These are phyloP conservation scores for Chrosomus eos DNA, from an alignment of 2,797 vertebrate genomes.

Conservation along the genomic window DNA sequence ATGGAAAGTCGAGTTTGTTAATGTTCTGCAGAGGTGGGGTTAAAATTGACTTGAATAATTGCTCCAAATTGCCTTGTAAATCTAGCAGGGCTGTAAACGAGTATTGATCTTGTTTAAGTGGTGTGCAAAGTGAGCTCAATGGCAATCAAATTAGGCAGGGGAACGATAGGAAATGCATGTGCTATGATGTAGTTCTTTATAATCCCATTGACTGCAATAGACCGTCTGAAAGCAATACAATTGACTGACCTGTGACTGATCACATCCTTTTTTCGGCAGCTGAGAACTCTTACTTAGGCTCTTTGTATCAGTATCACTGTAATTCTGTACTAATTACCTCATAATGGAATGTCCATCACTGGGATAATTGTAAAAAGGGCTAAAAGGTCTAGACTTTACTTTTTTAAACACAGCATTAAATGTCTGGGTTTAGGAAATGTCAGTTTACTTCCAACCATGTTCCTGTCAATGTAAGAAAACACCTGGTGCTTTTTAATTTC, in stretches of 20 bases:
- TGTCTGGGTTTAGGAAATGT: constrained; percentile 10
- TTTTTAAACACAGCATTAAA: constrained; percentile 21
- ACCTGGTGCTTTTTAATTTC: background rate
- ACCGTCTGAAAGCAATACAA: constrained; percentile 47
- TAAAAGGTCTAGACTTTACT: constrained; percentile 17
- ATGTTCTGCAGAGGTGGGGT: constrained; percentile 15
- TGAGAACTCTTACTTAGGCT: constrained; percentile 6
- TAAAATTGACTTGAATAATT: constrained; percentile 34
- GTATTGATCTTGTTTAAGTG: constrained; percentile 50
- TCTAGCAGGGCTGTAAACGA: constrained; percentile 42
- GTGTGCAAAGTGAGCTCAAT: constrained; percentile 47
- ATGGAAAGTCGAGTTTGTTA: constrained; percentile 37
- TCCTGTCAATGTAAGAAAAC: background rate
- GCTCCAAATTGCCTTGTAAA: constrained; percentile 37
- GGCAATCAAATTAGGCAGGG: constrained; percentile 51
- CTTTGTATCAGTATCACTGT: background rate
- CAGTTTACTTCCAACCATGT: background rate
- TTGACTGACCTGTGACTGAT: constrained; percentile 26
- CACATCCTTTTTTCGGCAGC: constrained; percentile 29
- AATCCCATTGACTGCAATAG: constrained; percentile 49
- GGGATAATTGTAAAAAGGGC: constrained; percentile 24
- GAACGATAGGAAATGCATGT: constrained; percentile 35
- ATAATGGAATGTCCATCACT: constrained; percentile 37
- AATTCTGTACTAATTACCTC: constrained; percentile 24
- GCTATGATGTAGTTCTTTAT: constrained; percentile 52